Base-by-base conservation (phyloP, 1,140 invertebrate genomes). In the Amyelois transitella region DNA sequence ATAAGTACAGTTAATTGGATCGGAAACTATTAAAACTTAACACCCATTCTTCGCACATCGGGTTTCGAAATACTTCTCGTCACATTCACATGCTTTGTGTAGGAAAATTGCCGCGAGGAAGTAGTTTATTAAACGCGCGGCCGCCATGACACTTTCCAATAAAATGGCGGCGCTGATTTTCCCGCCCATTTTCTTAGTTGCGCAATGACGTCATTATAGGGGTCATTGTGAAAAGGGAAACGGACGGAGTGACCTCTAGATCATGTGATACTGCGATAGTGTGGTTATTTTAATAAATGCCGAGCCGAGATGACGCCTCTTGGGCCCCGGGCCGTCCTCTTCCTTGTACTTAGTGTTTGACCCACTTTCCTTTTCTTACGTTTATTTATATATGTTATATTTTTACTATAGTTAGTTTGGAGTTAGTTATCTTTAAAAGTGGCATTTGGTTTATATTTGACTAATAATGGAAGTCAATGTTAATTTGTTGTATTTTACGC, bases 71-170 rank as follows among this genome's bases (percentile, higher is more conserved):
- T 38, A 14, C 4, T 14, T 14, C 7, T 38, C n/a, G 32, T 38
- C 32, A 38, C n/a, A 10, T 32, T 32, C 28, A 6, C 32, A 38
- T 38, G 32, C 32, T 38, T 38, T 14, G 32, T 38, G 2, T 2
- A 38, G 32, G 17, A 38, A 38, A 38, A 14, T 38, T 24, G 22
- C 22, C 22, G 32, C 22, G 18, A 44, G 28, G 28, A 52, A 45
- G 52, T 21, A 17, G 49, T 55, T 43, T 24, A 49, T 38, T 55
- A 55, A 25, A 58, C 19, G 44, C 47, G 45, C 52, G 54, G 51
- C 32, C 62, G 62, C 60, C 60, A 63, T 66, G 63, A 58, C 66
- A 64, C 69, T 77, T 77, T 79, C 73, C 57, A 75, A 67, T 68
- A 51, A 58, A 52, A 59, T 55, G 58, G 61, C 47, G 53, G 24